Evolutionary conservation across 2,888 invertebrate genomes (phyloP).

Genomic region (Hypolimnas misippus): DNA sequence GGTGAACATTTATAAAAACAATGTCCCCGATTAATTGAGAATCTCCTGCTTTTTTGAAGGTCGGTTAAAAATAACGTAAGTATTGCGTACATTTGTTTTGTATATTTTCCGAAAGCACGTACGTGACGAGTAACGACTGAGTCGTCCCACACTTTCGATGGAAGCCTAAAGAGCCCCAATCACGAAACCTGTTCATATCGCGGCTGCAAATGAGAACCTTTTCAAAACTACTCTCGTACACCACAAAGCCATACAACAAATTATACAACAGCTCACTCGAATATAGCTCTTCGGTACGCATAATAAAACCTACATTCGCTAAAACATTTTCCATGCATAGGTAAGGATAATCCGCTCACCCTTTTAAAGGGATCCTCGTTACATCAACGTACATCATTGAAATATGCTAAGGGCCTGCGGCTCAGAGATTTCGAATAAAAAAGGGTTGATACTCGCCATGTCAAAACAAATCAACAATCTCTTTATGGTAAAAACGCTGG

Average conservation of each 20-base stretch:
- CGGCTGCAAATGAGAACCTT: conserved; percentile 47
- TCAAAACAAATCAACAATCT: conserved; percentile 49
- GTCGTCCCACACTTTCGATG: conserved; percentile 29
- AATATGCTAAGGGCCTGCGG: conserved; percentile 55
- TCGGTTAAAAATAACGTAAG: no score
- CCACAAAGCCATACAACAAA: conserved; percentile 19
- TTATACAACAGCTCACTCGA: conserved; percentile 32
- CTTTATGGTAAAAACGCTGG: conserved; percentile 31
- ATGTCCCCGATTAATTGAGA: no score
- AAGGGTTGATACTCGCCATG: conserved; percentile 47
- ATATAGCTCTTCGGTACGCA: conserved; percentile 34
- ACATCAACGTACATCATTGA: conserved; percentile 57
- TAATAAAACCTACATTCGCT: conserved; percentile 34
- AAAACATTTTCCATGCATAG: conserved; percentile 37
- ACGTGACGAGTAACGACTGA: conserved; percentile 36
- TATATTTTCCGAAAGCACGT: conserved; percentile 9
- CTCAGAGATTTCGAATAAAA: conserved; percentile 49
- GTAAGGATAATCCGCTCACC: conserved; percentile 50
- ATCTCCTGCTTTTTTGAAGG: no score
- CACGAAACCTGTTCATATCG: conserved; percentile 43
- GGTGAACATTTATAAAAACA: no score
- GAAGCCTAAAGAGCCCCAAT: conserved; percentile 44
- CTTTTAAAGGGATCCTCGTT: conserved; percentile 55
- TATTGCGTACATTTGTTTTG: no score
- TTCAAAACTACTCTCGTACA: conserved; percentile 41